Conservation (phyloP, 2,113 vertebrate genomes). For the Amazona vittata region DNA sequence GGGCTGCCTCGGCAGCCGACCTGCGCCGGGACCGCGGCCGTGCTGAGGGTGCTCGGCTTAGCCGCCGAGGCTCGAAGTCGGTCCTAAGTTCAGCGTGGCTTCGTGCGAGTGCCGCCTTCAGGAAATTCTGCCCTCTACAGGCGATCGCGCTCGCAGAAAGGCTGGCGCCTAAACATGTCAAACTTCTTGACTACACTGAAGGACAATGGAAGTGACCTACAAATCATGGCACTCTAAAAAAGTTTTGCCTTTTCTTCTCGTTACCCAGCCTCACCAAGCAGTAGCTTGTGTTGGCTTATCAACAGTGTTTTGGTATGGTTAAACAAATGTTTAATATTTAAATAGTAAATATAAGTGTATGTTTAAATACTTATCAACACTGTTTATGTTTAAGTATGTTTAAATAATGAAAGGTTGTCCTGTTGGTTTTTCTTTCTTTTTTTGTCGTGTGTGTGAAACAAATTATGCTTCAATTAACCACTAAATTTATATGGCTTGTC, state of each 20-base stretch:
- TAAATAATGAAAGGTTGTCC: background rate
- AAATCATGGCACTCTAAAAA: rapidly evolving
- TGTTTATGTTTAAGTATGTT: background rate
- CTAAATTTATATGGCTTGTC: background rate
- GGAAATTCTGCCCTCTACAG: background rate
- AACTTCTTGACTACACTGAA: rapidly evolving
- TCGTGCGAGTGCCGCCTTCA: background rate
- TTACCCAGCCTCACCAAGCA: rapidly evolving
- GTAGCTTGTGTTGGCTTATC: background rate
- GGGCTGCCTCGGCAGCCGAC: background rate
- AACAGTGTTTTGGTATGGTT: background rate
- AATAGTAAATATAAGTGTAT: background rate
- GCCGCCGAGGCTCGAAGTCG: background rate
- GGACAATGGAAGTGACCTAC: background rate
- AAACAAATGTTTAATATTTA: background rate
- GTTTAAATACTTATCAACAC: background rate
- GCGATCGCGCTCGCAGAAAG: background rate
- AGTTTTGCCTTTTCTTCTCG: background rate
- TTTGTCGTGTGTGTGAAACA: background rate
- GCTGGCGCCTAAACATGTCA: background rate
- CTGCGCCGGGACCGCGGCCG: background rate
- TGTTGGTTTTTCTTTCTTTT: background rate
- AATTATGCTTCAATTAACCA: background rate
- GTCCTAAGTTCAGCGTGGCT: no score
- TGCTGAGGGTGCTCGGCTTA: background rate